Base-by-base conservation (phyloP, 2,888 invertebrate genomes). In the Acronicta aceris region DNA sequence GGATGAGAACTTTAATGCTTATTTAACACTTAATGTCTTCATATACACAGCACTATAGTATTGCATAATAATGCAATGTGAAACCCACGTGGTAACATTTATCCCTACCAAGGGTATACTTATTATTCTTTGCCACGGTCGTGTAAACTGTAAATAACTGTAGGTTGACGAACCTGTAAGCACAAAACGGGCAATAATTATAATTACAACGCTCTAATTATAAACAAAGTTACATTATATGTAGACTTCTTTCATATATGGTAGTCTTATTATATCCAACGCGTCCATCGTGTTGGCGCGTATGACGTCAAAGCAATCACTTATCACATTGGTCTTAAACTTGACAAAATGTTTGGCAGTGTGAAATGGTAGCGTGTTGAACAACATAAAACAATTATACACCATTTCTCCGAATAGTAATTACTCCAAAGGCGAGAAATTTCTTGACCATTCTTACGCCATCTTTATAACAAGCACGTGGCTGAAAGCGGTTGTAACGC, bases 341-440 rank as follows among this genome's bases (percentile, higher is more conserved):
- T 59, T 60, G 59, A 74, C 69, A 64, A 57, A 61, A 75, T 59
- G 58, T 53, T 71, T 74, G 71, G 71, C 74, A 74, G 40, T 68
- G 64, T 56, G n/a, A 64, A 62, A 60, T 62, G 68, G 59, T 52
- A 68, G 53, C 62, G 71, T 71, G 65, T 57, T 56, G 64, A 62
- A 71, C 50, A 74, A 71, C 61, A 65, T 61, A 64, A 65, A 74
- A 65, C 40, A 51, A 66, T 65, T 65, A 57, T 65, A 61, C 41
- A 51, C 40, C 21, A 62, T 69, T 74, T 72, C 72, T 48, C 58
- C 45, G 62, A 72, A 72, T 47, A 53, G 52, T 72, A 59, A 65
- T 58, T 65, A 69, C 58, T 65, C 43, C 49, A 57, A 63, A 71
- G 36, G 60, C 62, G 42, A 59, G 59, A 30, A 62, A 65, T 56